Percentiles rank a stretch among this genome's conserved stretches.
Evolutionary conservation across 2,113 vertebrate species (phyloP).

Genomic region (Pongo abelii): DNA sequence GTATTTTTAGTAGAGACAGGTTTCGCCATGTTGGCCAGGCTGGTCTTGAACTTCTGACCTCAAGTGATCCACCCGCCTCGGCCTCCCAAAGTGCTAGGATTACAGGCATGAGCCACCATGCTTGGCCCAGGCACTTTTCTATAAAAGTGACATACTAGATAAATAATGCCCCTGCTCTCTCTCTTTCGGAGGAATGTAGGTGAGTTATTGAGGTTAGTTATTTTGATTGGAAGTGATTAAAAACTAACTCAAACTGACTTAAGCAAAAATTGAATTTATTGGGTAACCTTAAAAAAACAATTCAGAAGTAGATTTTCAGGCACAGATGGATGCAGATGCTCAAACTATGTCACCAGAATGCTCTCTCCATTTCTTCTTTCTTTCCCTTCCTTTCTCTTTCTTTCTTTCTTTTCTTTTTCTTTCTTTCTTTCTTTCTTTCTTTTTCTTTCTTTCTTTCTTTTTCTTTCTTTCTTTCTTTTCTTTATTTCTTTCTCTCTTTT

Average conservation of each 20-base stretch:
- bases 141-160: too few species aligned
- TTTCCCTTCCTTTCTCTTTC: accelerated
- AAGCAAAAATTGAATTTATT: background rate
- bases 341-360: background rate
- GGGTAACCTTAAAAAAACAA: background rate
- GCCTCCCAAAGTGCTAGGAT: too few species aligned
- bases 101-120: too few species aligned
- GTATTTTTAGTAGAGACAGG: too few species aligned
- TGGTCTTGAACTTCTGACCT: too few species aligned
- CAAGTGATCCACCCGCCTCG: too few species aligned
- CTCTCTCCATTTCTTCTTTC: too few species aligned
- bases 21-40: too few species aligned
- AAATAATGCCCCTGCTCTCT: background rate
- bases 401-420: accelerated
- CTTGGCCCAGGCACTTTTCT: background rate
- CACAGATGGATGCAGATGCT: background rate
- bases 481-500: accelerated
- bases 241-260: background rate
- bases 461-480: accelerated
- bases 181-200: background rate
- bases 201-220: constrained; percentile 1
- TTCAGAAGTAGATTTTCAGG: background rate
- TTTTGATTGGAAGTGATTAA: constrained; percentile 7
- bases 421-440: too few species aligned
- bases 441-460: too few species aligned